Evolutionary conservation across 2,113 vertebrate species (phyloP).

Genomic region (Poicephalus gulielmi): DNA sequence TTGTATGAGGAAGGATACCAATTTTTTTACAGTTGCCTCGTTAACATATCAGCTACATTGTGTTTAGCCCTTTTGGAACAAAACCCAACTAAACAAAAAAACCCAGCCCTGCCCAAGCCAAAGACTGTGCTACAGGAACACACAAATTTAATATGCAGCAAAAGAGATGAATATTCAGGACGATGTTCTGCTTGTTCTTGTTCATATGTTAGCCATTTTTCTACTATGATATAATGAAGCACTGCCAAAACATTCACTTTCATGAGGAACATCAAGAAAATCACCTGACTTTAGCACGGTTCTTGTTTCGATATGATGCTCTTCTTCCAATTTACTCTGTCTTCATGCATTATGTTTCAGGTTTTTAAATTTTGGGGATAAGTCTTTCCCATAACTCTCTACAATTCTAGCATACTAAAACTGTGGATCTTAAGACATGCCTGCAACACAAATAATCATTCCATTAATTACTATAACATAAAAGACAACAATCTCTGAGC

Average conservation of each 20-base stretch:
- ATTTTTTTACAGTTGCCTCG: neutral
- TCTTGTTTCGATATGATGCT: neutral
- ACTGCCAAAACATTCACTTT: neutral
- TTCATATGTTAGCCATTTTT: neutral
- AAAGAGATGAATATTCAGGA: neutral
- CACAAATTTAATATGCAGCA: neutral
- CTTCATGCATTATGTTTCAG: neutral
- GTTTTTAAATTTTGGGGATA: neutral
- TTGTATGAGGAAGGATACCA: neutral
- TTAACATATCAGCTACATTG: neutral
- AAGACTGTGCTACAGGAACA: neutral
- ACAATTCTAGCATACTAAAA: neutral
- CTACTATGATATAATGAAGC: neutral
- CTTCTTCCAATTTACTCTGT: neutral
- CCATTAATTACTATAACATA: neutral
- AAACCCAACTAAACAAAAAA: neutral
- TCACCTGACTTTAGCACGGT: neutral
- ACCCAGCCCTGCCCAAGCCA: neutral
- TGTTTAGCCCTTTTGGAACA: neutral
- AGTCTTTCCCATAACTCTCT: neutral
- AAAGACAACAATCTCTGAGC: neutral
- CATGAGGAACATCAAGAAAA: neutral
- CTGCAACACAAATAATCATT: neutral
- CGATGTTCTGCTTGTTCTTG: neutral
- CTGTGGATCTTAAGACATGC: neutral